A percentile compares a stretch with the other conserved stretches of the same genome.
These are phyloP conservation scores for Caerostris darwini DNA, from an alignment of 1,140 invertebrate species.

Conservation along the genomic window DNA sequence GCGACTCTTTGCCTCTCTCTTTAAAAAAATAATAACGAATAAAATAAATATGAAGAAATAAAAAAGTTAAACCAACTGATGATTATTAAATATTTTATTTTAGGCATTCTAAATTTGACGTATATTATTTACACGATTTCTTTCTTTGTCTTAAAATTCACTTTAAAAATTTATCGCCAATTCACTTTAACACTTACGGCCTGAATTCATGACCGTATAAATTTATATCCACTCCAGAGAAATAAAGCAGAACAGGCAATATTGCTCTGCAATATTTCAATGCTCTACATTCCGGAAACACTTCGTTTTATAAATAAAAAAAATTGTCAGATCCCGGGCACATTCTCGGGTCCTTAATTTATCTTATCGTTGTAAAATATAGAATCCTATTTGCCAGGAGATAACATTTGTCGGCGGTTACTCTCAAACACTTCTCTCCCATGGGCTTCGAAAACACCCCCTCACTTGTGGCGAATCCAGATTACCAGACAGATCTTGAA, in stretches of 20 bases:
- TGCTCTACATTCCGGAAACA: neutral
- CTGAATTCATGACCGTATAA: neutral
- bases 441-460: neutral
- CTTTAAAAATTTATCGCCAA: no score
- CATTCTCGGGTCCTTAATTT: neutral
- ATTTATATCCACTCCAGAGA: neutral
- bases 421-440: neutral
- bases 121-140: no score
- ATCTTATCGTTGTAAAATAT: slow-evolving; percentile 38
- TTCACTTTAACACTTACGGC: no score
- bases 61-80: no score
- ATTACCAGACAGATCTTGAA: neutral
- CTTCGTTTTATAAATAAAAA: neutral
- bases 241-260: neutral
- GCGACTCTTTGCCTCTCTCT: no score
- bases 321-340: neutral
- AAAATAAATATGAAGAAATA: no score
- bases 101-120: no score
- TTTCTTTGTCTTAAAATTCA: no score
- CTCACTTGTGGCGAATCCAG: neutral
- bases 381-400: neutral
- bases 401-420: slow-evolving; percentile 29
- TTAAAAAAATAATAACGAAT: no score
- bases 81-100: no score
- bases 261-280: neutral